Evolutionary conservation across 2,113 vertebrate genomes (phyloP).

Genomic region (Probosciger aterrimus): DNA sequence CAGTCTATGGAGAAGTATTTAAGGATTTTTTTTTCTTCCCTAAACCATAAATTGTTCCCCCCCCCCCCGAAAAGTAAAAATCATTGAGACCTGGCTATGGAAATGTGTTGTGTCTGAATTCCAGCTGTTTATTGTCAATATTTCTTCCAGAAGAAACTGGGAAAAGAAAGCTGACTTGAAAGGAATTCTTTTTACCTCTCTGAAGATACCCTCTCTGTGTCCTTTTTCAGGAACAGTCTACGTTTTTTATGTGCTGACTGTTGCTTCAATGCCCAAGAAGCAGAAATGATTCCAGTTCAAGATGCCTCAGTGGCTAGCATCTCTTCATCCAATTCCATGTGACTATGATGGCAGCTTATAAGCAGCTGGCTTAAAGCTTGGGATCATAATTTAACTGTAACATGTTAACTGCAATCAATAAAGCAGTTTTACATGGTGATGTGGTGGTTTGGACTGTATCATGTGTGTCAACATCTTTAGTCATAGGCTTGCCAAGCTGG

Average conservation of each 20-base stretch:
- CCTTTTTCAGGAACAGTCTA: constrained; percentile 77
- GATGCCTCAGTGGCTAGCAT: not conserved
- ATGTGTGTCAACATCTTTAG: not conserved
- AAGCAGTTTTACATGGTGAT: constrained; percentile 72
- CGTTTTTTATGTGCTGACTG: constrained; percentile 75
- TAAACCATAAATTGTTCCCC: not conserved
- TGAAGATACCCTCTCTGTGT: constrained; percentile 15
- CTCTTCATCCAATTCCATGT: constrained; percentile 39
- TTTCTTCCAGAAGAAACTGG: not conserved
- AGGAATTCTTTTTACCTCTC: not conserved
- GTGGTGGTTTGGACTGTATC: not conserved
- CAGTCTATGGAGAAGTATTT: not conserved
- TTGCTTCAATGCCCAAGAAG: constrained; percentile 82
- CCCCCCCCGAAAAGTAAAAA: not conserved
- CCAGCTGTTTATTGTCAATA: not conserved
- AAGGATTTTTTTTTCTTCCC: not conserved
- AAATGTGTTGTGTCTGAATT: not conserved
- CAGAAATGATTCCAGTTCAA: constrained; percentile 61
- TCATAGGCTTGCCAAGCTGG: not conserved
- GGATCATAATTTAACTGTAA: constrained; percentile 83
- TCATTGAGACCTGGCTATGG: rapidly evolving
- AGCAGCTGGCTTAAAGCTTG: constrained; percentile 71
- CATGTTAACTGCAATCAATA: constrained; percentile 79
- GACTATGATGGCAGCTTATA: constrained; percentile 53
- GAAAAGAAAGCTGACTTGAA: not conserved